These are phyloP conservation scores for Ladona fulva DNA, from an alignment of 1,140 invertebrate species.

Conservation along the genomic window DNA sequence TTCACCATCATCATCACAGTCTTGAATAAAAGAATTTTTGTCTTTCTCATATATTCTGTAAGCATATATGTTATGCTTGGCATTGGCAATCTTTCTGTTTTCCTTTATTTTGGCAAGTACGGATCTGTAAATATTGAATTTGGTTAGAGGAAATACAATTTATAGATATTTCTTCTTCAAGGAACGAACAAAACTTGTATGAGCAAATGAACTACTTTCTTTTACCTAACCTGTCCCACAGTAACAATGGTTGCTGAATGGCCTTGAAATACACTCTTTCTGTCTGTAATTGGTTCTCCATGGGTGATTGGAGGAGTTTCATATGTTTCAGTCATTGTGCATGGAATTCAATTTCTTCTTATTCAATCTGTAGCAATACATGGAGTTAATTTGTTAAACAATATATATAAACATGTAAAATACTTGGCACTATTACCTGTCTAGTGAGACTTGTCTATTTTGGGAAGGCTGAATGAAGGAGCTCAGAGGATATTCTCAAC, in stretches of 20 bases:
- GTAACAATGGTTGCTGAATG: conserved; percentile 57
- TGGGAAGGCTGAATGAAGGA: no score
- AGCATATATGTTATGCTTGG: conserved; percentile 76
- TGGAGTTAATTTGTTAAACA: no score
- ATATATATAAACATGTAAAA: no score
- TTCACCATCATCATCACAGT: conserved; percentile 84
- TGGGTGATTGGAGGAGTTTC: conserved; percentile 42
- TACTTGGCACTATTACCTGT: no score
- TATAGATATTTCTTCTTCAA: no score
- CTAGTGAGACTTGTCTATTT: no score
- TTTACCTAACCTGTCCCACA: conserved; percentile 52
- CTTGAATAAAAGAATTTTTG: conserved; percentile 41
- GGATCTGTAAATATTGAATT: conserved; percentile 37
- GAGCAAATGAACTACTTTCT: no score
- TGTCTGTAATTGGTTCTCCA: conserved; percentile 60
- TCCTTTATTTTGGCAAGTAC: conserved; percentile 54
- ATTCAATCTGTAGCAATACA: no score
- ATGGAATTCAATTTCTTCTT: no score
- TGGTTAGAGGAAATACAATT: not conserved
- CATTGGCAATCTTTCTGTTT: conserved; percentile 68
- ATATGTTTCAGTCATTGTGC: no score
- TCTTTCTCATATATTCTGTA: conserved; percentile 48
- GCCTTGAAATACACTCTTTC: conserved; percentile 74
- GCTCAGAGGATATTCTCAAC: no score
- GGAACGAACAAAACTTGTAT: no score